These are phyloP conservation scores for Mizuhopecten yessoensis DNA, from an alignment of 1,140 invertebrate species.

Conservation along the genomic window DNA sequence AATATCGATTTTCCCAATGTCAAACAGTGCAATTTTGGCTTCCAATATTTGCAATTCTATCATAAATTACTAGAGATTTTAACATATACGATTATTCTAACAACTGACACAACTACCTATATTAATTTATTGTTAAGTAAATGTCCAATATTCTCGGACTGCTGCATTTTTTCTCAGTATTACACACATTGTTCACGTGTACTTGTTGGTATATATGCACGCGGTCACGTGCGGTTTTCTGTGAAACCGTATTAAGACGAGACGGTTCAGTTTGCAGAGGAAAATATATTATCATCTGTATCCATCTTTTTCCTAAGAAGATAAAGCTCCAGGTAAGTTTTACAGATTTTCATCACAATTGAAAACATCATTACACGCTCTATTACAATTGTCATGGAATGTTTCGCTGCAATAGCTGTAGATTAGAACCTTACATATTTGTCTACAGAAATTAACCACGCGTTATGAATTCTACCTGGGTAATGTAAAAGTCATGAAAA, in stretches of 20 bases:
- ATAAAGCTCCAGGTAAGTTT: neutral
- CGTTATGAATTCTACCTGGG: too few relatives aligned
- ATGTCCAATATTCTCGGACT: neutral
- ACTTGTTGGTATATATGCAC: neutral
- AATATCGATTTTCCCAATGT: constrained; percentile 5
- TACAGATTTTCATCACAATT: neutral
- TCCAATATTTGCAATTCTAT: neutral
- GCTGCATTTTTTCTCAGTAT: neutral
- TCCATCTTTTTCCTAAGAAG: neutral
- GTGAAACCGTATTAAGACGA: neutral
- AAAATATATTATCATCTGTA: neutral
- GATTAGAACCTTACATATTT: too few relatives aligned
- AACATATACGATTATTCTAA: neutral
- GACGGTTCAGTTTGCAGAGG: neutral
- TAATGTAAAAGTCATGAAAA: too few relatives aligned
- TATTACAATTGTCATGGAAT: too few relatives aligned
- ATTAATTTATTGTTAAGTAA: neutral
- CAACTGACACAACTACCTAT: neutral
- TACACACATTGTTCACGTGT: neutral
- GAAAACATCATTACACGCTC: too few relatives aligned
- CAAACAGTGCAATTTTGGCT: neutral
- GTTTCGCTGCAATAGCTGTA: too few relatives aligned
- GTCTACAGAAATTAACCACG: too few relatives aligned
- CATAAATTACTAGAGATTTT: neutral
- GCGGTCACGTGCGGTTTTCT: neutral